A percentile compares a stretch with the other conserved stretches of the same genome.
Evolutionary conservation across 2,797 vertebrate species (phyloP).

Genomic region (Staurois parvus): DNA sequence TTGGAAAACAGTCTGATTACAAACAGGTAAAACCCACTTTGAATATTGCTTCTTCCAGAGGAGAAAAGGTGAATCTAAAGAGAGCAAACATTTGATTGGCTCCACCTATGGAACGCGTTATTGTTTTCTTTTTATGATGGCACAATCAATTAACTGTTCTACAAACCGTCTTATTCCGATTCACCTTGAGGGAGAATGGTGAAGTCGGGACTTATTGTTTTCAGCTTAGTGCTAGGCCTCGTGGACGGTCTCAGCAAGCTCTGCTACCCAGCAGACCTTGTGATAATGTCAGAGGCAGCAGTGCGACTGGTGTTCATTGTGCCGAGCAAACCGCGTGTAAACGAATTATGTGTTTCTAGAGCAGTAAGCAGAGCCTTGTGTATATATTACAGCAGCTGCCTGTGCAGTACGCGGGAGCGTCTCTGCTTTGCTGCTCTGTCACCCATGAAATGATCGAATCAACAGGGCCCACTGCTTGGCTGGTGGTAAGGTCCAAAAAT

Average conservation of each 20-base stretch:
- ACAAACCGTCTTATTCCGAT: too few relatives aligned
- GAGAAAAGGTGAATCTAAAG: too few relatives aligned
- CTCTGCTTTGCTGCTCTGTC: conserved; percentile 51
- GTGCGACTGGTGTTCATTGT: conserved; percentile 41
- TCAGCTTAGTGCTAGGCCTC: neutral
- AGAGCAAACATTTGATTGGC: too few relatives aligned
- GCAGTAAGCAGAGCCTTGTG: conserved; percentile 31
- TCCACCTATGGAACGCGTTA: too few relatives aligned
- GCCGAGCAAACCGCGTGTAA: conserved; percentile 46
- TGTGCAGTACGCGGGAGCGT: conserved; percentile 7
- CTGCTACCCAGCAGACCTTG: conserved; percentile 22
- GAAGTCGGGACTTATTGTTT: neutral
- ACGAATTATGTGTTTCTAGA: conserved; percentile 33
- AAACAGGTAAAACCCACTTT: too few relatives aligned
- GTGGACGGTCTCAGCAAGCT: neutral
- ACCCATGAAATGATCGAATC: conserved; percentile 49
- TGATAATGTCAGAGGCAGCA: conserved; percentile 13
- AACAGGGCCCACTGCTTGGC: conserved; percentile 32
- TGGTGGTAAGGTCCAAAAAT: conserved; percentile 12
- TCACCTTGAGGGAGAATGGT: too few relatives aligned
- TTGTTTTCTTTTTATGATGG: too few relatives aligned
- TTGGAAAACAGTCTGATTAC: too few relatives aligned
- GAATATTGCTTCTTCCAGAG: too few relatives aligned
- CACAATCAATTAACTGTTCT: too few relatives aligned
- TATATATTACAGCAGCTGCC: conserved; percentile 52